Evolutionary conservation across 2,113 vertebrate species (phyloP).

Genomic region (Cyanoramphus novaezelandiae): DNA sequence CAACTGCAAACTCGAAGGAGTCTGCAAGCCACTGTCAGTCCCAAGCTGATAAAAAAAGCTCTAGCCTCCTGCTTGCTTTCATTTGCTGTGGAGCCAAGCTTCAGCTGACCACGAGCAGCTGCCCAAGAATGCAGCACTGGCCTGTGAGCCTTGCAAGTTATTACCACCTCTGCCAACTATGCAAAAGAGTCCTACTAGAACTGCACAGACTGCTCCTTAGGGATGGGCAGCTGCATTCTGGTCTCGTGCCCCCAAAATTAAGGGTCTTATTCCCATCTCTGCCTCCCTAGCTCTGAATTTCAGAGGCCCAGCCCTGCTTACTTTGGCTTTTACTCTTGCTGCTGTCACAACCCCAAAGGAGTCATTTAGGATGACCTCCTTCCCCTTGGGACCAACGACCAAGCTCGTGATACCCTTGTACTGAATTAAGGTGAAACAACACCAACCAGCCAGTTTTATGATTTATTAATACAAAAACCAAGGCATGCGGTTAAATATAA

Average conservation of each 20-base stretch:
- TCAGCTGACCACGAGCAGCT: not conserved
- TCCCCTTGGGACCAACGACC: not conserved
- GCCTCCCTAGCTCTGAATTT: not conserved
- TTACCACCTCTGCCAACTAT: not conserved
- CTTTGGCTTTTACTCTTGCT: not conserved
- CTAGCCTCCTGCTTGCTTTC: not conserved
- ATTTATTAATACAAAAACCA: not conserved
- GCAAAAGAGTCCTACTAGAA: not conserved
- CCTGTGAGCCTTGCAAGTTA: not conserved
- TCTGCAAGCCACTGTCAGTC: rapidly evolving
- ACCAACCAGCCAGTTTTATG: not conserved
- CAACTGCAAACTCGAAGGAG: not conserved
- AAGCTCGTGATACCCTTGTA: not conserved
- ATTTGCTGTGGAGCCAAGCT: not conserved
- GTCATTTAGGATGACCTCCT: not conserved
- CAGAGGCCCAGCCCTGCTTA: not conserved
- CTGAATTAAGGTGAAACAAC: not conserved
- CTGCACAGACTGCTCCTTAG: not conserved
- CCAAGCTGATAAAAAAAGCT: not conserved
- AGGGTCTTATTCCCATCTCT: not conserved
- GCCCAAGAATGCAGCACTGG: not conserved
- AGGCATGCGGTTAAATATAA: not conserved
- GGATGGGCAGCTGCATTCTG: not conserved
- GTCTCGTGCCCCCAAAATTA: not conserved
- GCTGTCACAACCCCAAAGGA: not conserved